Evolutionary conservation across 2,113 vertebrate genomes (phyloP).

Genomic region (Athene noctua): DNA sequence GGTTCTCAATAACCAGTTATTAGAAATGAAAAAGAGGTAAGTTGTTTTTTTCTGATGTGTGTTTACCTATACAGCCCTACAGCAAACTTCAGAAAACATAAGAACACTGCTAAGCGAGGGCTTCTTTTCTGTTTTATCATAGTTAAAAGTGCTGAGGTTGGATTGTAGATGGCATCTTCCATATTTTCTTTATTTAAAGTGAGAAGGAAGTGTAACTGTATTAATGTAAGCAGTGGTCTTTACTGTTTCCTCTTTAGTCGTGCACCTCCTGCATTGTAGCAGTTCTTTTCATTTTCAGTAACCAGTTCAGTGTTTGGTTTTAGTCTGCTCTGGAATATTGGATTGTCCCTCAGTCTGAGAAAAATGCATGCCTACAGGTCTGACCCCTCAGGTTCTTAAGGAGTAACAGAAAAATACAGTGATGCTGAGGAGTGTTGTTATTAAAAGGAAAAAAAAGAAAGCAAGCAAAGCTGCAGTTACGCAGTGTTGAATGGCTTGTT

Average conservation of each 20-base stretch:
- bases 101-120: not conserved
- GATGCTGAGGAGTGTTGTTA: not conserved
- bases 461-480: not conserved
- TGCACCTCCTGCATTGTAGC: not conserved
- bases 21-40: conserved; percentile 94
- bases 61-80: not conserved
- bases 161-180: not conserved
- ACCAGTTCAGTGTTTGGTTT: not conserved
- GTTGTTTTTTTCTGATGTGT: not conserved
- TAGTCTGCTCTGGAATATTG: not conserved
- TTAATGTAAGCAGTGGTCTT: not conserved
- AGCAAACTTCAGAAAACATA: not conserved
- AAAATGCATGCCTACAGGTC: not conserved
- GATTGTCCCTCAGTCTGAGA: not conserved
- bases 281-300: conserved; percentile 8
- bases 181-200: not conserved
- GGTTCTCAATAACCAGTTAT: conserved; percentile 89
- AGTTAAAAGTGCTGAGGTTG: not conserved
- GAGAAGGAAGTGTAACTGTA: not conserved
- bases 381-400: not conserved
- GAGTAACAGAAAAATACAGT: not conserved
- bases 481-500: not conserved
- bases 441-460: not conserved
- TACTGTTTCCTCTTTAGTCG: not conserved
- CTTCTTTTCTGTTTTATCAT: not conserved